Conservation (phyloP, 2,113 vertebrate species). For the Dicrurus megarhynchus region DNA sequence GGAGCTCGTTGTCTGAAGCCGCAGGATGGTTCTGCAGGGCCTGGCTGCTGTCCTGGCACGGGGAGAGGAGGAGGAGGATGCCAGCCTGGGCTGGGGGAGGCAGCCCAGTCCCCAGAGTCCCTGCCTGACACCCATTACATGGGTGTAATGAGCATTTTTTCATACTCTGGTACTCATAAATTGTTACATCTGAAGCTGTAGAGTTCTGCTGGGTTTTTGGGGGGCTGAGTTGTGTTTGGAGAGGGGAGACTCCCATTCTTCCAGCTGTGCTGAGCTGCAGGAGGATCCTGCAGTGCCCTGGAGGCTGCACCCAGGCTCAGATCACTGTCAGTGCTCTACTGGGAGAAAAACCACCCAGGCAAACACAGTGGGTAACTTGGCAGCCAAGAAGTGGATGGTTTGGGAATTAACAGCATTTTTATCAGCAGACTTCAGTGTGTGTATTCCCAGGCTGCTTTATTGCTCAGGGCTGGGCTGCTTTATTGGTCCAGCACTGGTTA, state of each 20-base stretch:
- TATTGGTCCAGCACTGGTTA: neutral
- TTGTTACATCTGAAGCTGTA: neutral
- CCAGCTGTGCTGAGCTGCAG: neutral
- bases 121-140: neutral
- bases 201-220: neutral
- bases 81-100: neutral
- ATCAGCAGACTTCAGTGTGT: neutral
- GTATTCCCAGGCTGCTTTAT: neutral
- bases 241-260: neutral
- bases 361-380: neutral
- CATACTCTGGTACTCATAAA: neutral
- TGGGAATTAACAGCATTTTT: neutral
- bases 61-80: neutral
- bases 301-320: neutral
- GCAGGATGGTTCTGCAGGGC: neutral
- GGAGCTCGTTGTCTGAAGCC: accelerated
- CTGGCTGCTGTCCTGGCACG: neutral
- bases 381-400: neutral
- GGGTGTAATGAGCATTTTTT: neutral
- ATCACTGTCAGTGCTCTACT: neutral
- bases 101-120: neutral
- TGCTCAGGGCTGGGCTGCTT: neutral
- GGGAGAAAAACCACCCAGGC: neutral
- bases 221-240: neutral
- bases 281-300: neutral